Percentiles rank a stretch among this genome's conserved stretches.
Conservation (phyloP, 1,140 invertebrate genomes). For the Eupristina koningsbergeri region DNA sequence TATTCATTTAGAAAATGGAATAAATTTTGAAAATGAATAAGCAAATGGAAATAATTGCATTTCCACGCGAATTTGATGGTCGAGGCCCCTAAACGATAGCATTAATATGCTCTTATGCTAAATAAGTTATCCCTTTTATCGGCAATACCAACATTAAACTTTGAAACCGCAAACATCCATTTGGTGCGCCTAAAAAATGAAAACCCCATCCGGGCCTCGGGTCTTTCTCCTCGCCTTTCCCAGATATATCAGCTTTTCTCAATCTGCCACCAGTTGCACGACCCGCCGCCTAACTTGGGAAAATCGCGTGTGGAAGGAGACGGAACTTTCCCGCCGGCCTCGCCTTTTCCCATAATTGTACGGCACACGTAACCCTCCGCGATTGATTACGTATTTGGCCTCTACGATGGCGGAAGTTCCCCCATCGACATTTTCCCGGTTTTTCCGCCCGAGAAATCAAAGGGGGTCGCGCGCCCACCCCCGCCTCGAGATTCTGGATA, state of each 20-base stretch:
- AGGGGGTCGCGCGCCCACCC: neutral
- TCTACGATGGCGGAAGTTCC: no score
- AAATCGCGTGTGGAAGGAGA: neutral
- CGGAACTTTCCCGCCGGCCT: slow-evolving; percentile 23
- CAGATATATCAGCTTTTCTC: slow-evolving; percentile 36
- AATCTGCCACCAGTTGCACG: slow-evolving; percentile 21
- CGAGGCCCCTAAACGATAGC: no score
- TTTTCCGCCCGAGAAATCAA: neutral
- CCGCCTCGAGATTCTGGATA: neutral
- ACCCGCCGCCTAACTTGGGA: neutral
- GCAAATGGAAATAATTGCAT: slow-evolving; percentile 8
- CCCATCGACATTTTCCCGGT: neutral
- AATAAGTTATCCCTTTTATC: neutral
- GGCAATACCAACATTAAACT: neutral
- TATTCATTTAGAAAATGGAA: neutral
- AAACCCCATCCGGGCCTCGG: neutral
- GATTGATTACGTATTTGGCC: neutral
- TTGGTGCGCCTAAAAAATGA: slow-evolving; percentile 1
- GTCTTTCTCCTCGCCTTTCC: neutral
- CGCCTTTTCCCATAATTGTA: slow-evolving; percentile 10
- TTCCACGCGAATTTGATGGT: neutral
- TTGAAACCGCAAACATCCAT: neutral
- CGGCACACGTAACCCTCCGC: neutral
- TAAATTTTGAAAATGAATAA: neutral
- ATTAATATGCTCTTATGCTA: neutral